Conservation (phyloP, 2,888 invertebrate genomes). For the Ganaspis brasiliensis region DNA sequence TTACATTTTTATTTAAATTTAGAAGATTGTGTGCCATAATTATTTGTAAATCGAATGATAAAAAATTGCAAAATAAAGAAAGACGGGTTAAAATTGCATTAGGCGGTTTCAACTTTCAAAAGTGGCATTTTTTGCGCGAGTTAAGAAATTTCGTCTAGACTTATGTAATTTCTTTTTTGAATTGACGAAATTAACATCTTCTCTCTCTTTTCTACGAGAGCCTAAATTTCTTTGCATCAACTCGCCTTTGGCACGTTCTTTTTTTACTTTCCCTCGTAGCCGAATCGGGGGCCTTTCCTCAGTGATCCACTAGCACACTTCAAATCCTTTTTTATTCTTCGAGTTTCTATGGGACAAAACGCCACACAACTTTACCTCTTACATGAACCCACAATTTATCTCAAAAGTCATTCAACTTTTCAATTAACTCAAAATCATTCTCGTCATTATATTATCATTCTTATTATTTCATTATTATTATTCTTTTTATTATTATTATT, state of each 20-base stretch:
- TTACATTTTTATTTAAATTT: too few species aligned
- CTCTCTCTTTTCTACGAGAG: conserved; percentile 46
- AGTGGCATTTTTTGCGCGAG: conserved; percentile 3
- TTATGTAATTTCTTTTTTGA: conserved; percentile 34
- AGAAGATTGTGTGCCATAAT: too few species aligned
- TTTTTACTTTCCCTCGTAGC: conserved; percentile 59
- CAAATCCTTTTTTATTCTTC: conserved; percentile 51
- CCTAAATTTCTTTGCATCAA: conserved; percentile 51
- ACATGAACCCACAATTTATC: neutral
- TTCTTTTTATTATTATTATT: neutral
- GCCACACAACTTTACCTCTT: neutral
- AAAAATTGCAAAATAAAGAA: neutral
- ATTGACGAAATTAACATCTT: conserved; percentile 46
- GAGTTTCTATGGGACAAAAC: conserved; percentile 31
- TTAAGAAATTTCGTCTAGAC: conserved; percentile 28
- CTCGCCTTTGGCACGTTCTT: conserved; percentile 53
- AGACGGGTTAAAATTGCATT: neutral
- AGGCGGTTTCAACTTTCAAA: conserved; percentile 9
- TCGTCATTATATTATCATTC: neutral
- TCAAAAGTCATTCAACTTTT: conserved; percentile 25
- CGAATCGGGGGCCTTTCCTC: conserved; percentile 51
- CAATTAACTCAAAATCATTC: neutral
- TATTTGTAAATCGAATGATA: too few species aligned
- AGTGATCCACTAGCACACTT: conserved; percentile 62
- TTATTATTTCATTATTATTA: neutral